These are phyloP conservation scores for Tenthredo livida DNA, from an alignment of 2,888 invertebrate genomes.

Conservation along the genomic window DNA sequence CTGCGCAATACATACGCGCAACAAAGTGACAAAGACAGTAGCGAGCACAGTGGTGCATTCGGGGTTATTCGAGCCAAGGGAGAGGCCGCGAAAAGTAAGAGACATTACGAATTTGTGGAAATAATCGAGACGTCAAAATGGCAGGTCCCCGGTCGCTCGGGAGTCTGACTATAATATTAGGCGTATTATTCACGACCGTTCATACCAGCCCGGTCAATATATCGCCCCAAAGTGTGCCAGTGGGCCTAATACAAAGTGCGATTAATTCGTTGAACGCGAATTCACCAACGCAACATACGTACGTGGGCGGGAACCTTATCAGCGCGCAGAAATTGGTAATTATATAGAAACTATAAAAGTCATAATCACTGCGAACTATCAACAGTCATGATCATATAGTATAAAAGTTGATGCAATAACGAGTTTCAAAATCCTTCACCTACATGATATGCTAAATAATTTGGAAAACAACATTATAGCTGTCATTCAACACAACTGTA, in stretches of 20 bases:
- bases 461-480: neutral
- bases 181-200: neutral
- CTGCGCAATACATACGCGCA: neutral
- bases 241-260: slow-evolving; percentile 67
- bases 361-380: no score
- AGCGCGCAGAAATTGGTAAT: slow-evolving; percentile 71
- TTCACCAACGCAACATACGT: slow-evolving; percentile 68
- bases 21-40: neutral
- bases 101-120: neutral
- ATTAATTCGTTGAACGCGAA: slow-evolving; percentile 68
- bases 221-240: slow-evolving; percentile 64
- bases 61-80: slow-evolving; percentile 3
- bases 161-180: neutral
- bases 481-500: no score
- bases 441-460: neutral
- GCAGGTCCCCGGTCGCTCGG: neutral
- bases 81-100: neutral
- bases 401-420: no score
- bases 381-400: no score
- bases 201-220: slow-evolving; percentile 61
- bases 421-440: neutral
- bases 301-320: slow-evolving; percentile 70
- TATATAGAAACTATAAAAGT: no score
- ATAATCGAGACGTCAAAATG: slow-evolving; percentile 5
- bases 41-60: neutral